A percentile compares a stretch with the other conserved stretches of the same genome.
phyloP scores from a whole-genome alignment of 2,113 vertebrate species.

The Helogale parvula region DNA sequence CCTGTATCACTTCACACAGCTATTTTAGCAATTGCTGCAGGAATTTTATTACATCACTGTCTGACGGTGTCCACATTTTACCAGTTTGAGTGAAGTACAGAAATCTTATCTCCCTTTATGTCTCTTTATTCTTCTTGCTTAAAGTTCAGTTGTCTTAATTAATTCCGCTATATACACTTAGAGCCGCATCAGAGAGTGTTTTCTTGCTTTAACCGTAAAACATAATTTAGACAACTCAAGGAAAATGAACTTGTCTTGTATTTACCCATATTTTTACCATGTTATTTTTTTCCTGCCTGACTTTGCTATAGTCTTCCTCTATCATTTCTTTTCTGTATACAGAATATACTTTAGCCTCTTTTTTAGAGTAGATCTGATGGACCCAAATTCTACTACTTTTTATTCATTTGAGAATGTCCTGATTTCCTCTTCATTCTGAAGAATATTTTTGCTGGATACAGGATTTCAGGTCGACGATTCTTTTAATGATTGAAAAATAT shows the following conservation, averaged over 20 bases:
- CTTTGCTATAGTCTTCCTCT: background rate
- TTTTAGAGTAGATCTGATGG: background rate
- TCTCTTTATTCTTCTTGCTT: background rate
- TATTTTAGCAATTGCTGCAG: background rate
- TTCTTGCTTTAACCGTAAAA: background rate
- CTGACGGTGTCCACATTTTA: background rate
- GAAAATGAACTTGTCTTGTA: background rate
- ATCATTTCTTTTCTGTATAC: background rate
- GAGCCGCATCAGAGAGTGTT: background rate
- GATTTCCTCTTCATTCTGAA: background rate
- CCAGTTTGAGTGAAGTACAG: background rate
- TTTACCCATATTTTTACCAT: too few species aligned
- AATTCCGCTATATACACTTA: background rate
- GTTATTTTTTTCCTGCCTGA: background rate
- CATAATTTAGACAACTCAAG: background rate
- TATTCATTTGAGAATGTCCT: background rate
- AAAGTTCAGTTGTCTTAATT: background rate
- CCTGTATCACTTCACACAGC: background rate
- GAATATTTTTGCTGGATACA: background rate
- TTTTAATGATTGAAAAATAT: background rate
- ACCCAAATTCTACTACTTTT: background rate
- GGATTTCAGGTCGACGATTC: background rate
- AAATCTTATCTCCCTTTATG: background rate
- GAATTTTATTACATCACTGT: too few species aligned
- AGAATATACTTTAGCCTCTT: background rate